Percentiles rank a stretch among this genome's conserved stretches.
Evolutionary conservation across 2,888 invertebrate species (phyloP).

Genomic region (Petrolisthes cinctipes): DNA sequence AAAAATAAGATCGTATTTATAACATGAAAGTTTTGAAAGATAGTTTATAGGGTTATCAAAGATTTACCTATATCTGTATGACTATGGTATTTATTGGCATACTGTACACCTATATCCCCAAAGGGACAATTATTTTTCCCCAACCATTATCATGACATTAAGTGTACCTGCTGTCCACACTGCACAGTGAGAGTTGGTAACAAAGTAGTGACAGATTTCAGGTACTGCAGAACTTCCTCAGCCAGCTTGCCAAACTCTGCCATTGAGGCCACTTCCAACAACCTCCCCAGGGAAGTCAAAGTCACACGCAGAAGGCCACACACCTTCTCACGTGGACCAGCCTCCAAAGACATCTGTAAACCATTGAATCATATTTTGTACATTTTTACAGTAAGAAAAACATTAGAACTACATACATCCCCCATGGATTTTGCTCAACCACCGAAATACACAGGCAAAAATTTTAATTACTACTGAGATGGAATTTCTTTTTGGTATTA

Average conservation of each 20-base stretch:
- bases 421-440: too few species aligned
- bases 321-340: constrained; percentile 82
- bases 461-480: too few species aligned
- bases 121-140: not conserved
- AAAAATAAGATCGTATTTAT: too few species aligned
- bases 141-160: not conserved
- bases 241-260: constrained; percentile 81
- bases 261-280: constrained; percentile 79
- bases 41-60: too few species aligned
- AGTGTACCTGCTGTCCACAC: constrained; percentile 80
- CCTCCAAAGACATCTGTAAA: constrained; percentile 76
- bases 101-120: too few species aligned
- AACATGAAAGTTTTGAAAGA: too few species aligned
- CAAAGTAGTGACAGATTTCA: constrained; percentile 79
- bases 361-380: not conserved
- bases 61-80: too few species aligned
- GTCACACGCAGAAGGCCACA: constrained; percentile 77
- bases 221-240: constrained; percentile 84
- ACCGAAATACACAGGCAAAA: too few species aligned
- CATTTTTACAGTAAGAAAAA: constrained; percentile 22
- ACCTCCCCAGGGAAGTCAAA: constrained; percentile 78
- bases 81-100: too few species aligned
- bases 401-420: constrained; percentile 4
- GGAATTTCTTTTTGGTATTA: too few species aligned
- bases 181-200: constrained; percentile 80